Evolutionary conservation across 1,140 invertebrate species (phyloP).

Genomic region (Meloidogyne floridensis): DNA sequence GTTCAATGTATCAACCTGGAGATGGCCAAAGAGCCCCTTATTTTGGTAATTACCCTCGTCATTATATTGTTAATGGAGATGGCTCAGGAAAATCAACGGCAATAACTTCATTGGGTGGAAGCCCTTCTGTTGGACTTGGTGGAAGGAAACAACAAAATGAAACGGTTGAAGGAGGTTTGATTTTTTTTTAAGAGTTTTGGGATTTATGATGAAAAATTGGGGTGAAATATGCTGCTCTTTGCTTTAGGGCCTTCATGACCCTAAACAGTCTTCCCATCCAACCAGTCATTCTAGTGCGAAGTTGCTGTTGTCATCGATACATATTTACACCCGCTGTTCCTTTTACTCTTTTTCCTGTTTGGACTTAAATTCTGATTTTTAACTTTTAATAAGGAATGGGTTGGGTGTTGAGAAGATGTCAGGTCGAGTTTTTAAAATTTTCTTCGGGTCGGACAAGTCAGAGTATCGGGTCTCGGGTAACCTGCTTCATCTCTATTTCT

Average conservation of each 20-base stretch:
- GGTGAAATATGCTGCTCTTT: no score
- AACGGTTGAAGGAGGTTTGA: background rate
- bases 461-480: no score
- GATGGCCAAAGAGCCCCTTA: background rate
- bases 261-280: no score
- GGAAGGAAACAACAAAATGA: slow-evolving; percentile 9
- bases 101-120: slow-evolving; percentile 13
- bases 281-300: no score
- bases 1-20: slow-evolving; percentile 25
- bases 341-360: background rate
- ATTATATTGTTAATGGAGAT: background rate
- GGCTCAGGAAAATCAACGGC: background rate
- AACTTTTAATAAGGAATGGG: background rate
- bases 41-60: slow-evolving; percentile 21
- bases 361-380: background rate
- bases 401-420: no score
- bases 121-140: background rate
- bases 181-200: background rate
- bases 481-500: background rate
- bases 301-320: no score
- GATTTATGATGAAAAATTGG: background rate
- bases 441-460: no score
- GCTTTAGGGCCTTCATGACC: no score
- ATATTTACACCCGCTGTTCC: no score
- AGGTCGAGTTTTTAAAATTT: no score